Base-by-base conservation (phyloP, 2,888 invertebrate species). In the Heterodera filipjevi region DNA sequence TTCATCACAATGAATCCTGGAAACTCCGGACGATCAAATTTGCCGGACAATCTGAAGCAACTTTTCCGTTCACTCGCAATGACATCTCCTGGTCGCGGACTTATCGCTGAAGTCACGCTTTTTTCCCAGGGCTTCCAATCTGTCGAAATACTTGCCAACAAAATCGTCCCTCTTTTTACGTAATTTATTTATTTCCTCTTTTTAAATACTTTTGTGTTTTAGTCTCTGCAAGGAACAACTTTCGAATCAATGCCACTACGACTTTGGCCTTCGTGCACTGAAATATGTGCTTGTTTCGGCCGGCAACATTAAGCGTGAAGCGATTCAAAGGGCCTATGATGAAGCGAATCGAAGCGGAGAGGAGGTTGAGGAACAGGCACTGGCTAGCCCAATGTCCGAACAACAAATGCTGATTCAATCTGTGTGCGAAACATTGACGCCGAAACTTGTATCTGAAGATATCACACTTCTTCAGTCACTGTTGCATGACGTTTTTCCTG, bases 1-100 rank as follows among this genome's bases (percentile, higher is more conserved):
- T 99, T 99, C 91, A 98, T 99, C 84, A 99, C 99, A 0, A 99
- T 99, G 99, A 99, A 99, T 92, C 99, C 99, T 44, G 99, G 98
- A 14, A 66, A 99, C 90, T 99, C 99, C 66, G 99, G 99, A 33
- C 93, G 99, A 82, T 98, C 98, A 80, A 99, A 99, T 91, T 91
- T 99, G 83, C 99, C 99, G 0, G 99, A 99, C 89, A 99, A 99
- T 90, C 92, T 99, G 91, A 99, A 99, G 92, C 98, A 99, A 90
- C 92, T 99, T 80, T 99, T 99, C 93, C 92, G 99, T 84, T 96
- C 95, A 14, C 91, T 99, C 86, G 99, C 99, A 79, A 99, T 99
- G 99, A 99, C 98, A 1, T 95, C 95, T 71, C 99, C 99, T 0
- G 97, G 99, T 90, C 92, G 97, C 66, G 97, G 99, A 90, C 93